Evolutionary conservation across 2,113 vertebrate species (phyloP), one percentile per base, ranked within the genome.

Genomic region (Tenebrosternarchus preto): DNA sequence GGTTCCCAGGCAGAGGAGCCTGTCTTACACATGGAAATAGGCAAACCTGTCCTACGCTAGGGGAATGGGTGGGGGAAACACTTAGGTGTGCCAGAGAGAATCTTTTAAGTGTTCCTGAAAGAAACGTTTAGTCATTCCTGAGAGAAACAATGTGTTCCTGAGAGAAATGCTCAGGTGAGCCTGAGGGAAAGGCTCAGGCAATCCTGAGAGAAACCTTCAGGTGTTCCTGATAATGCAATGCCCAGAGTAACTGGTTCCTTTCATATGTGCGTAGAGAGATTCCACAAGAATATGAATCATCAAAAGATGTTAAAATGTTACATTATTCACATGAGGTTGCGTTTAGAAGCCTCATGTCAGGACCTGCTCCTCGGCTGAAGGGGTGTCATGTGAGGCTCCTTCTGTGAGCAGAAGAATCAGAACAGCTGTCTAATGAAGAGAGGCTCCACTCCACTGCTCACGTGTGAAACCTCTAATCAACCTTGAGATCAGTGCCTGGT

Each of bases 401-500:
- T 29, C 27, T 66, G 63, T 33, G 5, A 33, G 16, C 33, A 66
- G 33, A 66, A 20, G 29, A 66, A 33, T 66, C 63, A 66, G 16
- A 66, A 66, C 33, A 33, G 29, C 5, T 20, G 5, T 29, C 27
- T 66, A 66, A 66, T 33, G 29, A 66, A 66, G 63, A 66, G 63
- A 20, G 63, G 20, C 27, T 66, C 63, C 63, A 66, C 63, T 66
- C 63, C 63, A 33, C 63, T 66, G 63, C 63, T 31, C 63, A 66
- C 29, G 29, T 33, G 19, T 20, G 29, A 66, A 66, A 22, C 60
- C 33, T 33, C 29, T 33, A 66, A 66, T 66, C 63, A 66, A 66
- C 29, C 29, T 33, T 20, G 17, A 64, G 61, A 31, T 29, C 27
- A 31, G 25, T 4, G 61, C 16, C 29, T 33, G 33, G 29, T 27